Evolutionary conservation across 2,888 invertebrate species (phyloP), one percentile per base, ranked within the genome.

Genomic region (Andrena trimmerana): DNA sequence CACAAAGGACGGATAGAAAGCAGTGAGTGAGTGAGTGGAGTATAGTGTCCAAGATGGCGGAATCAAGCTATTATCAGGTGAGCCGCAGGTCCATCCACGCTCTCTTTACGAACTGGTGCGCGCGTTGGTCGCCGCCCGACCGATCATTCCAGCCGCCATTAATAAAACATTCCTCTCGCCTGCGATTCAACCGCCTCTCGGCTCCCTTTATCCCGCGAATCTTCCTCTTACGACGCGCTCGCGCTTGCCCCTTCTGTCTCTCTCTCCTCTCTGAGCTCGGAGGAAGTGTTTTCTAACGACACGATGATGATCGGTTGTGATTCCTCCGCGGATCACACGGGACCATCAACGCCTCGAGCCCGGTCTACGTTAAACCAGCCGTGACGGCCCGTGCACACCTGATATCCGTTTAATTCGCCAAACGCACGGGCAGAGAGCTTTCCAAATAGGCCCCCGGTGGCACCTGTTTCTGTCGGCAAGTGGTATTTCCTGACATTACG

Each of bases 11-110:
- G 90, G 92, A 90, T 92, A 92, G 92, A 92, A 91, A 92, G 90
- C 90, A 90, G 89, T 89, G 89, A 89, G 88, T 90, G 90, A 90
- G 88, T 91, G 90, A 89, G 89, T 88, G 90, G 81, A 89, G 77
- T 88, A 89, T 82, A 88, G 89, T 86, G 91, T 90, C 91, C 95
- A 96, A 96, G 94, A 96, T 96, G 96, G 96, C 96, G 94, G 96
- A 96, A 94, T 95, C 96, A 89, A 94, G 94, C 93, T 96, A 96
- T 95, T 96, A 96, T 95, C 96, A 96, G 96, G 96, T 96, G 95
- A 95, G 95, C 93, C 70, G 87, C 87, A 89, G 89, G 87, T 81
- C 81, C 81, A 81, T 83, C 78, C 83, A 80, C 83, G 68, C 80
- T 84, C 87, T 86, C 86, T 83, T 86, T 80, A 76, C 84, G 80